phyloP scores from a whole-genome alignment of 2,113 vertebrate species.

The Elephantulus edwardii region DNA sequence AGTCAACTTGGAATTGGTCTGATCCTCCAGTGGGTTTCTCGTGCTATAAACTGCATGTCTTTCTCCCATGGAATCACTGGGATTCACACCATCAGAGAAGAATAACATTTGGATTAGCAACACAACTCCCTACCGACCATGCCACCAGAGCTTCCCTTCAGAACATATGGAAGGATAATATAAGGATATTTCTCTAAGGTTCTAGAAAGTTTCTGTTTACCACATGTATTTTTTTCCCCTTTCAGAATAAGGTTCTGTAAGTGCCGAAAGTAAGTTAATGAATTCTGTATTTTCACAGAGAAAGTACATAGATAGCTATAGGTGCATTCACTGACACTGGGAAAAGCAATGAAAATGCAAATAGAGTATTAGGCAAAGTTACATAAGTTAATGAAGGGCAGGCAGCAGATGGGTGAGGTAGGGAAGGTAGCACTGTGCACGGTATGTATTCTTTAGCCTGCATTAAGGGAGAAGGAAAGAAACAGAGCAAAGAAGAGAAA shows the following conservation, averaged over 20 bases:
- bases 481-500: fast-evolving
- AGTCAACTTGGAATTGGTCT: no score
- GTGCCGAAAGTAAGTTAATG: not conserved
- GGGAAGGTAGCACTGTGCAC: not conserved
- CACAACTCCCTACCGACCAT: no score
- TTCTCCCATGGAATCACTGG: no score
- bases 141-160: no score
- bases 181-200: not conserved
- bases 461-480: not conserved
- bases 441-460: not conserved
- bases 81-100: no score
- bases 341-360: not conserved
- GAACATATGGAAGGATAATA: no score
- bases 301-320: not conserved
- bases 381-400: not conserved
- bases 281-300: conserved; percentile 12
- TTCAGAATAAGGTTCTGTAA: not conserved
- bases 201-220: conserved; percentile 14
- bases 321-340: not conserved
- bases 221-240: conserved; percentile 27
- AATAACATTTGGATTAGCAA: no score
- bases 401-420: not conserved
- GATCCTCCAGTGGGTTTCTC: no score
- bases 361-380: not conserved
- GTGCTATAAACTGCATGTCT: no score